phyloP scores from a whole-genome alignment of 2,113 vertebrate species.

The Callipepla squamata region DNA sequence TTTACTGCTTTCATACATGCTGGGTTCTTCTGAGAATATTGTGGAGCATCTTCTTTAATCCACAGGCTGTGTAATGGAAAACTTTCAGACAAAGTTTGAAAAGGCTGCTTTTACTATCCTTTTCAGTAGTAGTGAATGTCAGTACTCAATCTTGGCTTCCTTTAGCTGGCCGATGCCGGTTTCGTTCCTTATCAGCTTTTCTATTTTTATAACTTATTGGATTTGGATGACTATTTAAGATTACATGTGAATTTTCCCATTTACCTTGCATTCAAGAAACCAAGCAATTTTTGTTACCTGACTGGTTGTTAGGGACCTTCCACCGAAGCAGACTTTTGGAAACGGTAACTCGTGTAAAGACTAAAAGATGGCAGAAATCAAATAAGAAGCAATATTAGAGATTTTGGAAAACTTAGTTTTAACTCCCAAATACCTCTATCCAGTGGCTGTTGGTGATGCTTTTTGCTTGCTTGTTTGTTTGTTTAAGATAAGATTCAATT shows the following conservation, averaged over 20 bases:
- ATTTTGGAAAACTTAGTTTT: not conserved
- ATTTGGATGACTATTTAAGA: slow-evolving; percentile 53
- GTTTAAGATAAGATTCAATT: slow-evolving; percentile 38
- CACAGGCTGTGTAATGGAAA: not conserved
- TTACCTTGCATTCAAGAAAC: slow-evolving; percentile 12
- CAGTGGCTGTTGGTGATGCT: not conserved
- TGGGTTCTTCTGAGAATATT: not conserved
- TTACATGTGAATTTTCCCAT: slow-evolving; percentile 46
- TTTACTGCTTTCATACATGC: not conserved
- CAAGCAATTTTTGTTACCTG: not conserved
- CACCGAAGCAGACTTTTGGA: not conserved
- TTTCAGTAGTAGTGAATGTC: not conserved
- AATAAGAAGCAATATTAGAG: not conserved
- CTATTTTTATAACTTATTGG: slow-evolving; percentile 49
- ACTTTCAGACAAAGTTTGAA: not conserved
- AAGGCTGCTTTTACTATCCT: not conserved
- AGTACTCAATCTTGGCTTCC: slow-evolving; percentile 5
- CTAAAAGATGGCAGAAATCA: not conserved
- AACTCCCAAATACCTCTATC: not conserved
- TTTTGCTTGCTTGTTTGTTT: not conserved
- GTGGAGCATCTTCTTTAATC: not conserved
- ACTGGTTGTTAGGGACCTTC: not conserved
- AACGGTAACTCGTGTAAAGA: not conserved
- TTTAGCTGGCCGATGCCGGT: slow-evolving; percentile 20
- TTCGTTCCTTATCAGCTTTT: slow-evolving; percentile 43